phyloP scores from a whole-genome alignment of 2,888 invertebrate genomes.

The Ochropacha duplaris region DNA sequence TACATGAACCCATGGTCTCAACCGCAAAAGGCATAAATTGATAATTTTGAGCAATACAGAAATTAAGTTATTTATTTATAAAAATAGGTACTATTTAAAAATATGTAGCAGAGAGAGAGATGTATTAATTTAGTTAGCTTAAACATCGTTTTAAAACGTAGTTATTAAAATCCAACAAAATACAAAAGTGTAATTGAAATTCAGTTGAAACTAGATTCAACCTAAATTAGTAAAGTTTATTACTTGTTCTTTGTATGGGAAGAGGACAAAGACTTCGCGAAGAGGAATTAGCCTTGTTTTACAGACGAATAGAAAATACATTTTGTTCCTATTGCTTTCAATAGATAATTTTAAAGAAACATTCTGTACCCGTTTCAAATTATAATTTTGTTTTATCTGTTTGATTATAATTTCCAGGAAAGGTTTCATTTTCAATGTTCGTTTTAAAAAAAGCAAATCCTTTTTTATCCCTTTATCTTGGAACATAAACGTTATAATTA shows the following conservation, averaged over 20 bases:
- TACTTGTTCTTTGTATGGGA: conserved; percentile 1
- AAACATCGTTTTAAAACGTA: too few relatives aligned
- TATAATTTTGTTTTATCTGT: not conserved
- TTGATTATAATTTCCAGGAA: not conserved
- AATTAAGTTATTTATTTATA: too few relatives aligned
- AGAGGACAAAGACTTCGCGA: not conserved
- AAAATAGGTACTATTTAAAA: too few relatives aligned
- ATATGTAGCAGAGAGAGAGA: too few relatives aligned
- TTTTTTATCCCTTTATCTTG: too few relatives aligned
- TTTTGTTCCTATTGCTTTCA: not conserved
- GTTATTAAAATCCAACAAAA: not conserved
- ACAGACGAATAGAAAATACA: not conserved
- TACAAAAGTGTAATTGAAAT: not conserved
- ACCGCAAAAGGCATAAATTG: too few relatives aligned
- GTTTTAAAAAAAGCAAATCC: not conserved
- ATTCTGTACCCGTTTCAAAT: not conserved
- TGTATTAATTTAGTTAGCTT: too few relatives aligned
- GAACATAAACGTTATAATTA: too few relatives aligned
- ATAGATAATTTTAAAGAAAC: not conserved
- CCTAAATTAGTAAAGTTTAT: conserved; percentile 1
- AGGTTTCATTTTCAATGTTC: not conserved
- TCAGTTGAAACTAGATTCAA: conserved; percentile 3
- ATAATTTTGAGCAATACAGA: too few relatives aligned
- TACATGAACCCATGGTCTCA: too few relatives aligned
- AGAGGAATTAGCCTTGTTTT: not conserved